phyloP scores from a whole-genome alignment of 2,797 vertebrate species.

The Cyclopterus lumpus region DNA sequence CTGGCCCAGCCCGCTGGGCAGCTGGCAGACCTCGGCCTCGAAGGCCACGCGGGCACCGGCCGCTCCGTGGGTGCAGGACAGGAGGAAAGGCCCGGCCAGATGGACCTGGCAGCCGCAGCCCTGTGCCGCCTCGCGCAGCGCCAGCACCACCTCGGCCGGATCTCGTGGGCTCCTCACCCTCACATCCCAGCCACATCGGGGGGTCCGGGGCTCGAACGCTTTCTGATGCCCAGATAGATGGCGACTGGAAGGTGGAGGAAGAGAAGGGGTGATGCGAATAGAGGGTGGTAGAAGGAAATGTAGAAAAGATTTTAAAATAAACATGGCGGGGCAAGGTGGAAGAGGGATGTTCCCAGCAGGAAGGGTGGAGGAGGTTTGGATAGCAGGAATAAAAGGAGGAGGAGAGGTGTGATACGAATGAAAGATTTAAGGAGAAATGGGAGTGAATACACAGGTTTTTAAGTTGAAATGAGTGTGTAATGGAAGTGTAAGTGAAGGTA shows the following conservation, averaged over 20 bases:
- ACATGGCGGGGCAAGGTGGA: neutral
- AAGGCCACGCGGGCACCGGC: conserved; percentile 89
- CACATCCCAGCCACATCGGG: conserved; percentile 94
- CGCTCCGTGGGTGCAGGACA: conserved; percentile 90
- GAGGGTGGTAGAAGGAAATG: neutral
- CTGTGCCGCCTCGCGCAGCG: conserved; percentile 87
- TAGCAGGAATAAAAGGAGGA: neutral
- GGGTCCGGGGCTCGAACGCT: conserved; percentile 93
- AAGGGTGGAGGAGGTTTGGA: neutral
- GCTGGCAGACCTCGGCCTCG: conserved; percentile 92
- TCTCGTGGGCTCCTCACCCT: conserved; percentile 89
- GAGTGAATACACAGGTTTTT: neutral
- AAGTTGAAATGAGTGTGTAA: conserved; percentile 3
- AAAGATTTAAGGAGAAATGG: neutral
- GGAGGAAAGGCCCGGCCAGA: conserved; percentile 90
- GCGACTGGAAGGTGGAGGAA: conserved; percentile 82
- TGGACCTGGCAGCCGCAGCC: conserved; percentile 89
- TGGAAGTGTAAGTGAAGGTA: neutral
- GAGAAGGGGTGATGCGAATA: neutral
- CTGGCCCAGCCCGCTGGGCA: conserved; percentile 85
- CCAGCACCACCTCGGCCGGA: conserved; percentile 89
- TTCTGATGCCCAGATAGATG: conserved; percentile 96
- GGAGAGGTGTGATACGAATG: neutral
- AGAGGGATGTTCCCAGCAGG: neutral
- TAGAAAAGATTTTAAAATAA: neutral